Conservation (phyloP, 2,888 invertebrate species). For the Drosophila parthenogenetica region DNA sequence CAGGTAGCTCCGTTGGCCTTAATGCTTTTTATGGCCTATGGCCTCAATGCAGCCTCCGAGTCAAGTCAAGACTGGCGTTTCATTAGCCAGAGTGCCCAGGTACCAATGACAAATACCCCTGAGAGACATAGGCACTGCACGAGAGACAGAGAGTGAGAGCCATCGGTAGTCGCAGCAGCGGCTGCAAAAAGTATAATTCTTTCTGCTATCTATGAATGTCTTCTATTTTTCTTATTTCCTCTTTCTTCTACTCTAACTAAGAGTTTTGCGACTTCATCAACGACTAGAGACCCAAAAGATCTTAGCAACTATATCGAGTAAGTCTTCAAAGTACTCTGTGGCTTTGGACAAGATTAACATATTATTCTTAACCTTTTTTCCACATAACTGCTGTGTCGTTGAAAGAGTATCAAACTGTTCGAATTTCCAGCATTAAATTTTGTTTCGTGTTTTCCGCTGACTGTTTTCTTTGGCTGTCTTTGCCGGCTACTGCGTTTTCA, state of each 20-base stretch:
- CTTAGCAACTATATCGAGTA: too few species aligned
- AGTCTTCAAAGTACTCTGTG: too few species aligned
- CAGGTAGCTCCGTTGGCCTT: constrained; percentile 51
- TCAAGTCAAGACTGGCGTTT: constrained; percentile 49
- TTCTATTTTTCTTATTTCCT: neutral
- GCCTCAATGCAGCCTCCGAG: constrained; percentile 34
- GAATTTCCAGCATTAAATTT: neutral
- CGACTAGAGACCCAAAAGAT: neutral
- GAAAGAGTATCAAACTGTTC: neutral
- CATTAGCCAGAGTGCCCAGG: constrained; percentile 71
- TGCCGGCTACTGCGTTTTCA: constrained; percentile 43
- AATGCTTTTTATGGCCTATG: constrained; percentile 68
- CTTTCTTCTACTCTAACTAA: neutral
- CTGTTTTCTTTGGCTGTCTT: constrained; percentile 13
- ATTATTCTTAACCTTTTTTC: too few species aligned
- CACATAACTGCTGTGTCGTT: too few species aligned
- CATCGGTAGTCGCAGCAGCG: constrained; percentile 15
- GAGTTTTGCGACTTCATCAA: neutral
- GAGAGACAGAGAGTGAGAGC: neutral
- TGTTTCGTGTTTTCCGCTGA: constrained; percentile 2
- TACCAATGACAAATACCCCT: constrained; percentile 68
- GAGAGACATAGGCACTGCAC: constrained; percentile 6
- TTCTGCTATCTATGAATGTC: constrained; percentile 8
- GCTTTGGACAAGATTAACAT: too few species aligned
- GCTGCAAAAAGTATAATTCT: constrained; percentile 10